phyloP scores from a whole-genome alignment of 1,140 invertebrate species.

The Formica exsecta region DNA sequence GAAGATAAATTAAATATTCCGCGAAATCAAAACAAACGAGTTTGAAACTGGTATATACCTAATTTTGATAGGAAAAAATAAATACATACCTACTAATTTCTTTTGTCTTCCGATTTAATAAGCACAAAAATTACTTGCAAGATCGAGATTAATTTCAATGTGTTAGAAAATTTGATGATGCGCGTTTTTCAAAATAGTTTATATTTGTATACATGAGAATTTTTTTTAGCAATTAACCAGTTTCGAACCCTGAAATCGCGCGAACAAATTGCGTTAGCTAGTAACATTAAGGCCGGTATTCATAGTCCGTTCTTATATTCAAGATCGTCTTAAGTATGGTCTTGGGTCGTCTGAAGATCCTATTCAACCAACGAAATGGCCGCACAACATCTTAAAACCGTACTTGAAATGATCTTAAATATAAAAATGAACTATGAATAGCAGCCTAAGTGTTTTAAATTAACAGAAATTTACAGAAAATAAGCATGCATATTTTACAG shows the following conservation, averaged over 20 bases:
- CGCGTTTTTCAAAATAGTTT: neutral
- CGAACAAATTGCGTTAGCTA: constrained; percentile 12
- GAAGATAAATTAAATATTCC: no score
- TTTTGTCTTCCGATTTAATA: constrained; percentile 1
- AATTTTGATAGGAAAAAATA: constrained; percentile 26
- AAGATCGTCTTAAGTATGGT: no score
- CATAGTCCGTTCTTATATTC: no score
- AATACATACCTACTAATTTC: neutral
- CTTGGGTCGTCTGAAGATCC: no score
- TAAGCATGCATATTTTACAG: constrained; percentile 12
- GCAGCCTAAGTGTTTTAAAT: neutral
- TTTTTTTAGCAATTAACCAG: neutral
- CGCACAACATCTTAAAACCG: no score
- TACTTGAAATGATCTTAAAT: no score
- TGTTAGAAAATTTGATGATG: neutral
- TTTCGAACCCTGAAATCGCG: neutral
- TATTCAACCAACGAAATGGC: no score
- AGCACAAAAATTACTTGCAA: neutral
- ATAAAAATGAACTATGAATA: no score
- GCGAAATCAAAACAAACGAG: neutral
- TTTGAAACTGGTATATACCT: neutral
- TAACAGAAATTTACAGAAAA: neutral
- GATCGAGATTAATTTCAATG: no score
- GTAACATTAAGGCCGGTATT: neutral
- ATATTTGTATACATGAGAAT: neutral